Conservation (phyloP, 2,113 vertebrate genomes). For the Pituophis catenifer region DNA sequence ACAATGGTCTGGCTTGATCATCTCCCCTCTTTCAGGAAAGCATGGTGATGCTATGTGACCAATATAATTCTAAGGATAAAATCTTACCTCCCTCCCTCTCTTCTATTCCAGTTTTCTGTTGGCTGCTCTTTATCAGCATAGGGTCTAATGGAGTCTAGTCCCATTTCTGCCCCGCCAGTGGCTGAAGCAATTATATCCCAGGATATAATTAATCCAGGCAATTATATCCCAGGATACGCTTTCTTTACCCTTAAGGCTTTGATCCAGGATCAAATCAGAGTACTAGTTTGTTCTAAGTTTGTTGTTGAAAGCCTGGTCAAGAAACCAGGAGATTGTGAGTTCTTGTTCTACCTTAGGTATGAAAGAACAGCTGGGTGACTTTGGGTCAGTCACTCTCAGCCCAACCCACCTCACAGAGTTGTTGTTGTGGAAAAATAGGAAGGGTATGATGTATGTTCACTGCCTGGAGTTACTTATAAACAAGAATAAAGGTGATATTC, state of each 20-base stretch:
- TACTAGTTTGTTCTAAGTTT: not conserved
- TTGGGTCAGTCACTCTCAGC: too few relatives aligned
- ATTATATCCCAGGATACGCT: not conserved
- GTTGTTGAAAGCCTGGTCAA: not conserved
- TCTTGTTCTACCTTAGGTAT: not conserved
- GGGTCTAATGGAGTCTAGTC: not conserved
- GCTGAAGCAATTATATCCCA: not conserved
- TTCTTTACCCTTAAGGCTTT: not conserved
- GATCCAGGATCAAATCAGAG: not conserved
- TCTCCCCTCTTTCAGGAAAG: not conserved
- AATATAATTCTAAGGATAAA: not conserved
- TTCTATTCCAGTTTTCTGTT: not conserved
- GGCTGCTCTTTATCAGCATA: not conserved
- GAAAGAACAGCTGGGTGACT: too few relatives aligned
- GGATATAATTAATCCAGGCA: not conserved
- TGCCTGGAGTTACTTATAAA: not conserved
- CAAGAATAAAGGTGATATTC: not conserved
- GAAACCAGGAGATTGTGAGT: not conserved
- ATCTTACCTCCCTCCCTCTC: not conserved
- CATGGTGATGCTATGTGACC: not conserved
- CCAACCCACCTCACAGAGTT: too few relatives aligned
- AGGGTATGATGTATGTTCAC: not conserved
- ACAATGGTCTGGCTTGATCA: not conserved
- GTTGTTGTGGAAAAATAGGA: not conserved
- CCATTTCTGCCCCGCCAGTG: not conserved